phyloP scores from a whole-genome alignment of 2,113 vertebrate species.

The Mustela nigripes region DNA sequence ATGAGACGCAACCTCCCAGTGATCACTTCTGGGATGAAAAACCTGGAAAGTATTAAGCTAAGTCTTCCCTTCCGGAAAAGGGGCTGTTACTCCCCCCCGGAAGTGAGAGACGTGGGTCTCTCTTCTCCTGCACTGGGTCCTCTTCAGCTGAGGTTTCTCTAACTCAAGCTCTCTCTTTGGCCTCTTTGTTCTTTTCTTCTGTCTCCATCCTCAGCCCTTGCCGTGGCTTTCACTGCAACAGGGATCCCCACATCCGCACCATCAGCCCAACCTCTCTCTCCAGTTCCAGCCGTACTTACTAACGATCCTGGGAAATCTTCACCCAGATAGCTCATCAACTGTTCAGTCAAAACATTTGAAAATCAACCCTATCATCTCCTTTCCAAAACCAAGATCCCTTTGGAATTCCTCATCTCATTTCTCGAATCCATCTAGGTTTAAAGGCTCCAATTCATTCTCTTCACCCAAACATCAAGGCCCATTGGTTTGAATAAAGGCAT shows the following conservation, averaged over 20 bases:
- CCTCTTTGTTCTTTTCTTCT: background rate
- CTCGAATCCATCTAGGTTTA: background rate
- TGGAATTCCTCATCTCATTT: background rate
- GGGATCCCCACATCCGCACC: background rate
- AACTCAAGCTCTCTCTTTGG: background rate
- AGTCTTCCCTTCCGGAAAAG: background rate
- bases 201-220: background rate
- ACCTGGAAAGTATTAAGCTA: background rate
- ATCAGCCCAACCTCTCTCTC: background rate
- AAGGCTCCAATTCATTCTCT: background rate
- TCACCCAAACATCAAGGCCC: background rate
- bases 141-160: background rate
- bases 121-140: background rate
- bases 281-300: background rate
- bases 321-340: background rate
- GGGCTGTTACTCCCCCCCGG: too few species aligned
- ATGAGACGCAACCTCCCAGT: fast-evolving
- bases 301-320: background rate
- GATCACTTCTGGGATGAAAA: background rate
- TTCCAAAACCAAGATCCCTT: constrained; percentile 1
- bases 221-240: background rate
- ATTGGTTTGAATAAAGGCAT: background rate
- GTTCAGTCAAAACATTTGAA: constrained; percentile 3
- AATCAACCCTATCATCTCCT: background rate
- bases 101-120: background rate